Conservation (phyloP, 35 echinoderm and acorn worm genomes). For the Nesometra sesokonis region DNA sequence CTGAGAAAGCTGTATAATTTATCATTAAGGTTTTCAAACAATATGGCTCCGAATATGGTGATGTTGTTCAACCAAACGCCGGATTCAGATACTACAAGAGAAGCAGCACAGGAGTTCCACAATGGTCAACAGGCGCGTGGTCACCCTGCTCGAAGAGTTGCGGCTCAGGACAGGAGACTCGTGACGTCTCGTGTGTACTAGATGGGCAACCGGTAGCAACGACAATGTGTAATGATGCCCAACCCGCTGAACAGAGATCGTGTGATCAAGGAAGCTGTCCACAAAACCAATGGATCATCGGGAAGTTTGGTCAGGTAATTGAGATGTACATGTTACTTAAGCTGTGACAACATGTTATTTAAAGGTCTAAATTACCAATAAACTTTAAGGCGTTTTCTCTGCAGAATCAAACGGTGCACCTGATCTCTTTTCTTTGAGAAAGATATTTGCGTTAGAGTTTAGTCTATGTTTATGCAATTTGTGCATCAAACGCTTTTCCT, state of each 20-base stretch:
- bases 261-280: background rate
- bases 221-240: background rate
- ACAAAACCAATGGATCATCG: background rate
- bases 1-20: no score
- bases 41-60: background rate
- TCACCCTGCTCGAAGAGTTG: background rate
- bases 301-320: background rate
- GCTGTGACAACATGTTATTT: no score
- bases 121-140: background rate
- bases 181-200: background rate
- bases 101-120: background rate
- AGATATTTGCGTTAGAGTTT: no score
- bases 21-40: background rate
- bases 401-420: no score
- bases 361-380: no score
- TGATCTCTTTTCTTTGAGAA: no score
- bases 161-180: background rate
- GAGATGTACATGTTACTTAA: no score
- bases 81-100: background rate
- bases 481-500: no score
- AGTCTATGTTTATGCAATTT: no score
- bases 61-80: background rate
- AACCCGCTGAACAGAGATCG: background rate
- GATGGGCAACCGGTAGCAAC: background rate
- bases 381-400: no score